phyloP scores from a whole-genome alignment of 2,113 vertebrate genomes.

The Thinocorus orbignyianus region DNA sequence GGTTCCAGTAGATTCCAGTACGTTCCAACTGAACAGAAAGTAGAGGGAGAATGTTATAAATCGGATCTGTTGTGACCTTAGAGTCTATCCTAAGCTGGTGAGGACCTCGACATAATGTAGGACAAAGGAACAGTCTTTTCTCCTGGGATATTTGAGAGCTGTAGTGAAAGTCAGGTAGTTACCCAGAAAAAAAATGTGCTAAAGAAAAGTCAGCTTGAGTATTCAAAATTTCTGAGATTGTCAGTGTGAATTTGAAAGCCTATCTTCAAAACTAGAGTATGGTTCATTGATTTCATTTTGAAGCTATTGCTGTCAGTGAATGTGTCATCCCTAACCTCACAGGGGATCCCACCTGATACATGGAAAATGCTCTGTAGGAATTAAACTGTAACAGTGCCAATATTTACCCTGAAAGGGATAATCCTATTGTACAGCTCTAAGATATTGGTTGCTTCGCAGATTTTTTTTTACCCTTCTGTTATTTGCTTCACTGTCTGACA shows the following conservation, averaged over 20 bases:
- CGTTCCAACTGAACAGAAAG: background rate
- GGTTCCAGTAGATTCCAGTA: background rate
- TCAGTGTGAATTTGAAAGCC: background rate
- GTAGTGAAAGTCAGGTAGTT: background rate
- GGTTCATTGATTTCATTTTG: background rate
- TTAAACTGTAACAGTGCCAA: background rate
- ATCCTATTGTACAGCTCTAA: background rate
- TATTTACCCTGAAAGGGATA: background rate
- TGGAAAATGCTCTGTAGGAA: background rate
- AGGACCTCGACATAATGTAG: rapidly evolving
- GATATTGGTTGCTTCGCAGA: background rate
- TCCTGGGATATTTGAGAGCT: background rate
- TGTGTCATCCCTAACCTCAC: background rate
- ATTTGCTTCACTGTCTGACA: background rate
- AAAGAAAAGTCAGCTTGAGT: background rate
- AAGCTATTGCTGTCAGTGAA: background rate
- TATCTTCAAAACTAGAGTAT: background rate
- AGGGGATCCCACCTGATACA: background rate
- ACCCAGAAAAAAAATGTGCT: background rate
- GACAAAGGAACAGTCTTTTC: background rate
- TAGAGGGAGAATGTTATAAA: background rate
- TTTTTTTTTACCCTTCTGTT: background rate
- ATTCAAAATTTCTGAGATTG: background rate
- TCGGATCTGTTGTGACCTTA: background rate
- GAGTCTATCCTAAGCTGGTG: background rate